A percentile compares a stretch with the other conserved stretches of the same genome.
These are phyloP conservation scores for Pristionchus fissidentatus DNA, from an alignment of 2,888 invertebrate genomes.

Conservation along the genomic window DNA sequence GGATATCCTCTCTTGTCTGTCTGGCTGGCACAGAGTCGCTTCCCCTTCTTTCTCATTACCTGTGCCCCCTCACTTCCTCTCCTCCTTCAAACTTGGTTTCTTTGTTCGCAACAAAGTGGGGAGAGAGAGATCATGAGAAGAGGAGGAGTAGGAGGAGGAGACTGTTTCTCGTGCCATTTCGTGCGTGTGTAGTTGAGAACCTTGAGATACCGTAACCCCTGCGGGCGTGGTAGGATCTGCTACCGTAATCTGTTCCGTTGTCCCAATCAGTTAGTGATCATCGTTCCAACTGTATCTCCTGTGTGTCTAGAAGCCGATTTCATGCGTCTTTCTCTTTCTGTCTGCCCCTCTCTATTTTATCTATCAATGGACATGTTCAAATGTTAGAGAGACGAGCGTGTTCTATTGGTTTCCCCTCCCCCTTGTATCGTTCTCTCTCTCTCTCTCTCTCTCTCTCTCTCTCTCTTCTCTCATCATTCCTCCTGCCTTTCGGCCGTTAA, in stretches of 20 bases:
- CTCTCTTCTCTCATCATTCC: background rate
- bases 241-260: background rate
- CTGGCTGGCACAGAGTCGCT: constrained; percentile 15
- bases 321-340: too few species aligned
- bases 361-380: background rate
- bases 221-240: too few species aligned
- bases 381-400: too few species aligned
- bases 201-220: too few species aligned
- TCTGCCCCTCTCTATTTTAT: background rate
- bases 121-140: constrained; percentile 10
- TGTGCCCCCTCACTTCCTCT: background rate
- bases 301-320: too few species aligned
- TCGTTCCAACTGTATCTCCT: too few species aligned
- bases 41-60: background rate
- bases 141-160: too few species aligned
- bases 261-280: background rate
- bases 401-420: too few species aligned
- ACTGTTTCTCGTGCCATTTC: too few species aligned
- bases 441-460: constrained; percentile 7
- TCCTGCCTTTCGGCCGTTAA: background rate
- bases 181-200: too few species aligned
- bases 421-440: constrained; percentile 9
- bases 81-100: background rate
- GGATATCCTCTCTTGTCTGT: background rate
- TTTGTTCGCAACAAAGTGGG: constrained; percentile 10